Evolutionary conservation across 2,888 invertebrate genomes (phyloP), one percentile per base, ranked within the genome.

Genomic region (Sympetrum striolatum): DNA sequence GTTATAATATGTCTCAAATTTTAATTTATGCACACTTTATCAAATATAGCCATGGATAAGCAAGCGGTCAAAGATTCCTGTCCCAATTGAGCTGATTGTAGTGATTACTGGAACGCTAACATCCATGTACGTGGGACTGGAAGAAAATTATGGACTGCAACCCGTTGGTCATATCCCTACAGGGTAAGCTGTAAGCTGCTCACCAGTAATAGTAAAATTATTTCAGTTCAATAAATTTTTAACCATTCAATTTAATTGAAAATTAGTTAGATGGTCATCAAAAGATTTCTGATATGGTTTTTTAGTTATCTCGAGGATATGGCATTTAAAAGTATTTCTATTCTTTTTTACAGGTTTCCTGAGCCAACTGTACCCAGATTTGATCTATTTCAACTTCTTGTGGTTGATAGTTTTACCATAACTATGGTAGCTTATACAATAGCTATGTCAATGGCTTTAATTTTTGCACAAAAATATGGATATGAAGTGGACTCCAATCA

Each of bases 61-160:
- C 10, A 96, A 96, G 93, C 95, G 93, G 91, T 95, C 95, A 90
- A 94, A 95, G 82, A 95, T 97, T 92, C 97, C 97, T 0, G 93
- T 97, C 81, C 97, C 97, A 0, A 96, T 96, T 90, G 97, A 98
- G 93, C 94, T 98, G 53, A 94, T 97, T 80, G 96, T 96, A 39
- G 96, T 97, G 1, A 94, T 96, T 35, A 93, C 95, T 53, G 96
- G 96, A 91, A 97, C 97, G 1, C 92, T 96, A 22, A 94, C 96
- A 12, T 97, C 97, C 4, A 95, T 95, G 92, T 95, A 95, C 91
- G 94, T 94, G 80, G 92, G 95, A 81, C 94, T 97, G 64, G 92
- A 95, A 22, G 93, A 94, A 22, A 93, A 95, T 0, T 95, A 94
- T 93, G 93, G 94, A 73, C 95, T 97, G 2, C 92, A 93, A 91